Base-by-base conservation (phyloP, 1,140 invertebrate genomes). In the Drosophila ohnishii region DNA sequence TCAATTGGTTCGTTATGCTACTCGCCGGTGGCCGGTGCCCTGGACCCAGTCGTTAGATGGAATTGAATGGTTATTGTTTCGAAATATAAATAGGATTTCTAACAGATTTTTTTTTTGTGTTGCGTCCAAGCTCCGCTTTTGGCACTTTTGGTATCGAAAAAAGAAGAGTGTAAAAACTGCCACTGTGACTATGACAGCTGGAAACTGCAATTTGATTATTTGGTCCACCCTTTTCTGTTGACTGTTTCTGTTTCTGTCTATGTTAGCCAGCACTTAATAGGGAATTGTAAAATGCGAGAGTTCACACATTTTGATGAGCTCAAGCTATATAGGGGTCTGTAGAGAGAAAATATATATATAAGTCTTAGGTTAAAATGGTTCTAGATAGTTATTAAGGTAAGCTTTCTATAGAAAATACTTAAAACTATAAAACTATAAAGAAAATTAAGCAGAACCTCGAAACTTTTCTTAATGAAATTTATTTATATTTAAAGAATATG, bases 21-120 rank as follows among this genome's bases (percentile, higher is more conserved):
- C 13, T 25, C 51, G 77, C 45, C 72, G 63, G 65, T 77, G 44
- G 50, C 50, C 50, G 48, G 62, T 69, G 44, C 42, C 50, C 50
- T 40, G 65, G 28, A 79, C 44, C 61, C 51, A 88, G 80, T 88
- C 84, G 84, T 88, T 88, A 88, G 84, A 79, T 88, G 65, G 84
- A 88, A 88, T 88, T 88, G 84, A 88, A 88, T 88, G 84, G 84
- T 88, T 88, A 88, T 88, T 88, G 84, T 88, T 88, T 88, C 84
- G 77, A 89, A 88, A 87, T 88, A 88, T 88, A 88, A 88, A 88
- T 88, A 88, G 85, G 80, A 88, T 84, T 87, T 87, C 80, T 80
- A 84, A 80, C 72, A 77, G 76, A 79, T 87, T 83, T 80, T 81
- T 81, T 39, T 16, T 35, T 5, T n/a, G 10, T n/a, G 25, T 8